Evolutionary conservation across 2,888 invertebrate genomes (phyloP), one percentile per base, ranked within the genome.

Genomic region (Rotaria sp.): DNA sequence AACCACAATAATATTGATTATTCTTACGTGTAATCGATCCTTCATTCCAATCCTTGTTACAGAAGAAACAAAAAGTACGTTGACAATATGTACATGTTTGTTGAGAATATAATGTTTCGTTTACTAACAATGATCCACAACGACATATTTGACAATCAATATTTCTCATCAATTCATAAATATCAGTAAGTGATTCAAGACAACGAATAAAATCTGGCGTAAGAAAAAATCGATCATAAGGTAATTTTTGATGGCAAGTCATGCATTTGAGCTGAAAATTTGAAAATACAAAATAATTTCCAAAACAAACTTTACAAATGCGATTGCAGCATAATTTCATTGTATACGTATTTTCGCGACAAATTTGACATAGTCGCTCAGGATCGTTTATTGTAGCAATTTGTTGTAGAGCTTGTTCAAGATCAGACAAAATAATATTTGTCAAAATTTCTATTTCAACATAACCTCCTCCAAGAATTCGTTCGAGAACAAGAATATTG

Each of bases 291-390:
- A 74, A 74, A 38, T 74, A 74, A 30, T 35, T n/a, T 26, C 74
- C 30, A 74, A 74, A 74, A 74, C 74, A 74, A 21, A 35, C 74
- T 74, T 74, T 74, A 74, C 74, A 74, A 26, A 74, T 38, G 5
- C 74, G 74, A 74, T 74, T 74, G 30, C 74, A 74, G 30, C 74
- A 74, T 15, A 74, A 26, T 74, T 74, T 74, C 74, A 74, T 35
- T 15, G 26, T 26, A 15, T 18, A 4, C 11, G 74, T 30, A 35
- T 35, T 38, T 30, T 74, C 74, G 15, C 38, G 30, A 26, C 74
- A 74, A 26, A 74, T 11, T 35, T 30, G 11, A 74, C 74, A 74
- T 30, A 30, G 74, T 8, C 74, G 30, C 8, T 74, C 74, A 30
- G 21, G 15, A 74, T 74, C 30, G 35, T 35, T 74, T 30, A 21